Evolutionary conservation across 1,140 invertebrate species (phyloP).

Genomic region (Sinonovacula constricta): DNA sequence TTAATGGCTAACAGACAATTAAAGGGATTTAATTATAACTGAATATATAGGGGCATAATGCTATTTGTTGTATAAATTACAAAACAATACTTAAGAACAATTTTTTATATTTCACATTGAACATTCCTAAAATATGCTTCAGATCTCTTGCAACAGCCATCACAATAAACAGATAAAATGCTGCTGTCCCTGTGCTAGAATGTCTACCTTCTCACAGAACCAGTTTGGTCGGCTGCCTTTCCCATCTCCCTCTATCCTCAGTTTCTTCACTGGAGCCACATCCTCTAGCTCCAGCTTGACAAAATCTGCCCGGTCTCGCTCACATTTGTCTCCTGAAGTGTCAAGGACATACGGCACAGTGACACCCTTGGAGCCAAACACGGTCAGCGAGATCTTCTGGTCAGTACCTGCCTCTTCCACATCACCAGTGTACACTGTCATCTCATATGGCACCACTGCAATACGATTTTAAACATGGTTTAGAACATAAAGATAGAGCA

Average conservation of each 20-base stretch:
- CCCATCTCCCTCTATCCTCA: constrained; percentile 72
- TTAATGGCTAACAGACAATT: no score
- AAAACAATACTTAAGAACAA: no score
- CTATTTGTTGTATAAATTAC: no score
- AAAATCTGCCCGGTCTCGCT: constrained; percentile 73
- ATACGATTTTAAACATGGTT: no score
- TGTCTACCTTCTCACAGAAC: constrained; percentile 76
- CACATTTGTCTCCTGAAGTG: constrained; percentile 76
- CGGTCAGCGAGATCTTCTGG: constrained; percentile 76
- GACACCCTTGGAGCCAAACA: constrained; percentile 75
- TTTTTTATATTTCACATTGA: no score
- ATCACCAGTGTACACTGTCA: constrained; percentile 79
- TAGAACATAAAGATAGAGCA: no score
- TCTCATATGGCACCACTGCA: constrained; percentile 78
- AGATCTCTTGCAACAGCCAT: no score
- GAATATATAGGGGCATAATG: no score
- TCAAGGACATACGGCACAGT: constrained; percentile 69
- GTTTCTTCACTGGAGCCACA: constrained; percentile 76
- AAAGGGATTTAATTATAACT: no score
- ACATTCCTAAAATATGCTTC: no score
- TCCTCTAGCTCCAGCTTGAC: constrained; percentile 78
- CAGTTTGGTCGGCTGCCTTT: constrained; percentile 75
- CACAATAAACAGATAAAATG: no score
- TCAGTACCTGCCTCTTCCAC: constrained; percentile 78
- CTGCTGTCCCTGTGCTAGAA: no score